These are phyloP conservation scores for Tarsius wallacei DNA, from an alignment of 2,797 vertebrate genomes.

Conservation along the genomic window DNA sequence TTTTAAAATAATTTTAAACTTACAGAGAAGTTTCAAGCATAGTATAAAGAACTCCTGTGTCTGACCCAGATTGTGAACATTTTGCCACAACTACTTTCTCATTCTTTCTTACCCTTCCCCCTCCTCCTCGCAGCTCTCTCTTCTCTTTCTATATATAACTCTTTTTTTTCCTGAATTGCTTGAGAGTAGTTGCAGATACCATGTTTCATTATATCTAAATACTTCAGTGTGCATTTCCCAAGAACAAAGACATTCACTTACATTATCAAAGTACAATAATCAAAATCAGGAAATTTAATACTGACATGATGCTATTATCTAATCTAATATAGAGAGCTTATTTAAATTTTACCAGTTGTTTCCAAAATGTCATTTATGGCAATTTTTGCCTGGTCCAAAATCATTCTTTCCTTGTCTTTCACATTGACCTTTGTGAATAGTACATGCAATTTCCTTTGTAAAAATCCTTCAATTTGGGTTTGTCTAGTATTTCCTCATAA, in stretches of 20 bases:
- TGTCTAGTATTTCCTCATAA: conserved; percentile 44
- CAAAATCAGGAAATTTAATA: conserved; percentile 47
- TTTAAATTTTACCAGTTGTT: conserved; percentile 34
- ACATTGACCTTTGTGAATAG: conserved; percentile 31
- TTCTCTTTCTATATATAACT: background rate
- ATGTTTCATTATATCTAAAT: conserved; percentile 41
- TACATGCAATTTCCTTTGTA: background rate
- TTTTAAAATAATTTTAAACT: conserved; percentile 48
- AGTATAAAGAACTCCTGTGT: background rate
- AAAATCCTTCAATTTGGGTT: conserved; percentile 39
- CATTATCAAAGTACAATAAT: background rate
- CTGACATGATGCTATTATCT: background rate
- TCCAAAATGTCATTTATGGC: background rate
- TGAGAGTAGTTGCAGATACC: background rate
- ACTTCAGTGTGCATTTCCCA: background rate
- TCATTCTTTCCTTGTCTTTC: conserved; percentile 42
- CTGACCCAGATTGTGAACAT: background rate
- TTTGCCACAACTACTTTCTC: background rate
- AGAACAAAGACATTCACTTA: conserved; percentile 12
- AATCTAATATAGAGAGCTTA: background rate
- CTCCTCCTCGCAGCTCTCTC: background rate
- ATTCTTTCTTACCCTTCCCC: background rate
- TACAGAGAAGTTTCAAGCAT: background rate
- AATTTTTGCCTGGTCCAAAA: conserved; percentile 55
- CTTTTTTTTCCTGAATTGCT: background rate